phyloP scores from a whole-genome alignment of 2,797 vertebrate genomes.

The Heterohyrax brucei region DNA sequence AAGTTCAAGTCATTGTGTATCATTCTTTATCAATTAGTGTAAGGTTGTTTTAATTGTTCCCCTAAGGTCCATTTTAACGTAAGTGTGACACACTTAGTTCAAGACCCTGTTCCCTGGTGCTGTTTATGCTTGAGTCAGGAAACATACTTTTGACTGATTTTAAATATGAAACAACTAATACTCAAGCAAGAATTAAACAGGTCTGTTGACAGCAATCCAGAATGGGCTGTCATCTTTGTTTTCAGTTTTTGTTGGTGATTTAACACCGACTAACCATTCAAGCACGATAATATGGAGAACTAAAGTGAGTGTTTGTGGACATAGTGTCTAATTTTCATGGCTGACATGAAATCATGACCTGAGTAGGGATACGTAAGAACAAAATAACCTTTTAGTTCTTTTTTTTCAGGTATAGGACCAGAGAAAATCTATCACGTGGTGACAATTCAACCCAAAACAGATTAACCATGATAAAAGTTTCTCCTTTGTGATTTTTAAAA shows the following conservation, averaged over 20 bases:
- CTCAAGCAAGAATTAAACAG: not conserved
- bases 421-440: not conserved
- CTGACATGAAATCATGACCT: no score
- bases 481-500: not conserved
- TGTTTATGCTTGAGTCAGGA: not conserved
- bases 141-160: not conserved
- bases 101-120: not conserved
- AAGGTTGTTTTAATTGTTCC: slow-evolving; percentile 43
- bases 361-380: not conserved
- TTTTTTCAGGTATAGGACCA: not conserved
- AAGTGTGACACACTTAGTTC: not conserved
- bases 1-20: not conserved
- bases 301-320: not conserved
- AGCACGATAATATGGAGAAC: not conserved
- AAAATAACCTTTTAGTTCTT: not conserved
- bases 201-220: not conserved
- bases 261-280: not conserved
- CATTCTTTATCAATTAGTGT: not conserved
- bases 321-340: no score
- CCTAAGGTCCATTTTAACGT: slow-evolving; percentile 20
- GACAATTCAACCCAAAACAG: not conserved
- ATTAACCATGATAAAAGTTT: not conserved
- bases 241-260: not conserved
- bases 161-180: not conserved
- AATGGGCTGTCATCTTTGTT: not conserved